Percentiles rank a stretch among this genome's conserved stretches.
Conservation (phyloP, 2,888 invertebrate species). For the Drosophila kanekoi region DNA sequence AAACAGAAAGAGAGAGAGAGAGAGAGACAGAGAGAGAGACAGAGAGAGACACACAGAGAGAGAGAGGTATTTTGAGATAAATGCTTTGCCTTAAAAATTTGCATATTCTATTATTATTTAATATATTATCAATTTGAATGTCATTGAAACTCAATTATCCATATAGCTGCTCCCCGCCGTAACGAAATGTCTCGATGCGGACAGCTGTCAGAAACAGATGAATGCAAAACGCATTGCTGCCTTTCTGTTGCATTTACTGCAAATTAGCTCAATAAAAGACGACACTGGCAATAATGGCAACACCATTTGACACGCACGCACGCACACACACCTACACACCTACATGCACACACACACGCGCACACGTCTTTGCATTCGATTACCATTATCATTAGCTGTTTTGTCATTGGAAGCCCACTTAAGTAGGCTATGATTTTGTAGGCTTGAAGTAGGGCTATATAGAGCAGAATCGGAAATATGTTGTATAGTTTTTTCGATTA, state of each 20-base stretch:
- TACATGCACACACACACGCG: not conserved
- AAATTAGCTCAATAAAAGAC: slow-evolving; percentile 26
- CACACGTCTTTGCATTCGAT: slow-evolving; percentile 4
- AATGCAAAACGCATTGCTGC: slow-evolving; percentile 11
- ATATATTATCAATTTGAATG: slow-evolving; percentile 31
- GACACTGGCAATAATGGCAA: slow-evolving; percentile 16
- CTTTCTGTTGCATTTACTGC: slow-evolving; percentile 18
- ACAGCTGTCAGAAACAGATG: slow-evolving; percentile 54
- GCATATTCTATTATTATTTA: slow-evolving; percentile 13
- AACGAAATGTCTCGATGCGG: slow-evolving; percentile 12
- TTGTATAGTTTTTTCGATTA: not conserved
- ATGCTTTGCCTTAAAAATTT: not conserved
- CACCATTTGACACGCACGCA: slow-evolving; percentile 6
- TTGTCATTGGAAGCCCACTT: not conserved
- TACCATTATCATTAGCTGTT: slow-evolving; percentile 5
- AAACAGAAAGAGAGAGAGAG: too few species aligned
- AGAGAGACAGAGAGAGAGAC: too few species aligned
- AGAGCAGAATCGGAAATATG: not conserved
- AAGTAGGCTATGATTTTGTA: not conserved
- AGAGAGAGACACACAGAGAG: too few species aligned
- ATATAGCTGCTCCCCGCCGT: not conserved
- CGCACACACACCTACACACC: not conserved
- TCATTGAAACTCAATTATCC: slow-evolving; percentile 28
- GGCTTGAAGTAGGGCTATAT: not conserved
- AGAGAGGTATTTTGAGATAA: too few species aligned